These are phyloP conservation scores for Mus caroli DNA, from an alignment of 2,797 vertebrate species.

Conservation along the genomic window DNA sequence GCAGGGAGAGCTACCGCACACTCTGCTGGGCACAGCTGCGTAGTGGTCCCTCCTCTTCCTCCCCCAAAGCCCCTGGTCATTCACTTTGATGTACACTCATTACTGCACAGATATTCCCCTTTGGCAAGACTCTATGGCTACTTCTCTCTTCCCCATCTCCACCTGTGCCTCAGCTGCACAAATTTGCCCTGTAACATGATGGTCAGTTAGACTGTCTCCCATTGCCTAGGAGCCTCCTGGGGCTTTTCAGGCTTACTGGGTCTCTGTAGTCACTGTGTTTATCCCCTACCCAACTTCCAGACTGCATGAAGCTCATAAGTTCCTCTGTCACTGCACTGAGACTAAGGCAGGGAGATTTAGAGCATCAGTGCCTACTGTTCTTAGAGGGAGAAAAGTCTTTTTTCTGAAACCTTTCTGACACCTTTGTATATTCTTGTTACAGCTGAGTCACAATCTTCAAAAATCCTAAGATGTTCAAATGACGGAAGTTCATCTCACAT, in stretches of 20 bases:
- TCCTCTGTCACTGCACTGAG: neutral
- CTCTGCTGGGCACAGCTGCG: neutral
- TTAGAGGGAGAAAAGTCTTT: too few relatives aligned
- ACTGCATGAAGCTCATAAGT: neutral
- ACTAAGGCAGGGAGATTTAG: neutral
- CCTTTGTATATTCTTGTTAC: neutral
- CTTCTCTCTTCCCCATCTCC: neutral
- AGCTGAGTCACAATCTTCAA: neutral
- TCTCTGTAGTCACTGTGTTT: accelerated
- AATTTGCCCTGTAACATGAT: neutral
- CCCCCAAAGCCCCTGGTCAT: neutral
- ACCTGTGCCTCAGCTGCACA: neutral
- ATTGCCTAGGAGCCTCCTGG: neutral
- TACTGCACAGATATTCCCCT: neutral
- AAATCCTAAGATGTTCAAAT: neutral
- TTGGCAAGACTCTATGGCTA: neutral
- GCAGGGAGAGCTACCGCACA: neutral
- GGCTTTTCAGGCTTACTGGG: neutral
- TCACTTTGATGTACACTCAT: neutral
- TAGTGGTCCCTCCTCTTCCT: too few relatives aligned
- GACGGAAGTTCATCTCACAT: neutral
- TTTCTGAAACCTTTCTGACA: neutral
- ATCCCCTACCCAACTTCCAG: too few relatives aligned
- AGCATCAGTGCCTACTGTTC: neutral
- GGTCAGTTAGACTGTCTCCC: neutral